Evolutionary conservation across 1,140 invertebrate genomes (phyloP).

Genomic region (Anthonomus grandis): DNA sequence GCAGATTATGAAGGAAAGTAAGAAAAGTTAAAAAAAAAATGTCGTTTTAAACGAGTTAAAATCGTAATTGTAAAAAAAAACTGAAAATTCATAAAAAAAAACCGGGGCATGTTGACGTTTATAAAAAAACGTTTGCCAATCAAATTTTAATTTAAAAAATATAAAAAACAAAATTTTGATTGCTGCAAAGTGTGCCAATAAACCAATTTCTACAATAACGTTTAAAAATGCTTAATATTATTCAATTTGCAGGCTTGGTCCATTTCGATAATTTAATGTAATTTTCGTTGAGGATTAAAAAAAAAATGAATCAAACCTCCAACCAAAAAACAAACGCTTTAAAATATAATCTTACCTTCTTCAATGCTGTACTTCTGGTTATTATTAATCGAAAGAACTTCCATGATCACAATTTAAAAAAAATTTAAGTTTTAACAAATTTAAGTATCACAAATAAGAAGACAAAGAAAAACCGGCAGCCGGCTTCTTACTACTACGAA

Average conservation of each 20-base stretch:
- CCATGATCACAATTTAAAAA: slow-evolving; percentile 20
- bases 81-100: no score
- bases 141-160: no score
- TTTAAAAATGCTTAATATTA: background rate
- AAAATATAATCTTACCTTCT: slow-evolving; percentile 24
- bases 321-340: background rate
- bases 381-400: slow-evolving; percentile 31
- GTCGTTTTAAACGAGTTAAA: no score
- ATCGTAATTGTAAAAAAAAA: no score
- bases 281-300: background rate
- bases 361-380: slow-evolving; percentile 30
- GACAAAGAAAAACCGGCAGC: slow-evolving; percentile 27
- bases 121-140: no score
- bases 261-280: background rate
- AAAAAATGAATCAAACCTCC: background rate
- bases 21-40: no score
- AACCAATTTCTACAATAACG: background rate
- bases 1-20: no score
- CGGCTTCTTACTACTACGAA: slow-evolving; percentile 17
- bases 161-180: no score
- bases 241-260: background rate
- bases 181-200: background rate
- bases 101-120: no score
- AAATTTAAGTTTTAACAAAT: slow-evolving; percentile 24
- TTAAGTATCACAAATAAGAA: slow-evolving; percentile 1